phyloP scores from a whole-genome alignment of 92 coral and sea anemone genomes.

The Anthopleura xanthogrammica region DNA sequence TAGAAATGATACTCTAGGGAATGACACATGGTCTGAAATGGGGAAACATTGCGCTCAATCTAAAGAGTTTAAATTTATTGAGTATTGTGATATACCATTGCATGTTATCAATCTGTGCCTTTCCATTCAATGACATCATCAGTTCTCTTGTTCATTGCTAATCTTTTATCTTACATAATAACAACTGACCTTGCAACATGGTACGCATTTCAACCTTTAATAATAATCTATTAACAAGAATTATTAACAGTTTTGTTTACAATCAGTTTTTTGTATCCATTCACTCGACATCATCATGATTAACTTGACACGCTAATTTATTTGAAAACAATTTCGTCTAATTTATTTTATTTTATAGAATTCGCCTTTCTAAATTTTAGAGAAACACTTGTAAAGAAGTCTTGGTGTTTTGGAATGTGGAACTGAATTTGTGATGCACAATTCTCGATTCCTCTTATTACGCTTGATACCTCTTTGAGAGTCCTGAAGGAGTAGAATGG shows the following conservation, averaged over 20 bases:
- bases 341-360: neutral
- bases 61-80: neutral
- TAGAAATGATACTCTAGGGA: too few relatives aligned
- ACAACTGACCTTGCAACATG: neutral
- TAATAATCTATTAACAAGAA: neutral
- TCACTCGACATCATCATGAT: neutral
- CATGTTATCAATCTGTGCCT: neutral
- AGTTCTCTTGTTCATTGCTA: slow-evolving; percentile 6
- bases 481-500: too few relatives aligned
- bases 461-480: too few relatives aligned
- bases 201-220: neutral
- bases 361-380: neutral
- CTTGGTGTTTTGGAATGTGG: too few relatives aligned
- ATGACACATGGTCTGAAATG: too few relatives aligned
- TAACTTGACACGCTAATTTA: too few relatives aligned
- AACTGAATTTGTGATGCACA: too few relatives aligned
- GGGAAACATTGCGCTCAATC: too few relatives aligned
- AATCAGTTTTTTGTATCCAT: neutral
- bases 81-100: neutral
- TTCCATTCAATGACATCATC: neutral
- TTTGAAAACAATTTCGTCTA: neutral
- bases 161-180: neutral
- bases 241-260: neutral
- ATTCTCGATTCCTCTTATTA: too few relatives aligned
- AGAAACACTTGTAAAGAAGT: too few relatives aligned